Evolutionary conservation across 2,113 vertebrate genomes (phyloP).

Genomic region (Gopherus flavomarginatus): DNA sequence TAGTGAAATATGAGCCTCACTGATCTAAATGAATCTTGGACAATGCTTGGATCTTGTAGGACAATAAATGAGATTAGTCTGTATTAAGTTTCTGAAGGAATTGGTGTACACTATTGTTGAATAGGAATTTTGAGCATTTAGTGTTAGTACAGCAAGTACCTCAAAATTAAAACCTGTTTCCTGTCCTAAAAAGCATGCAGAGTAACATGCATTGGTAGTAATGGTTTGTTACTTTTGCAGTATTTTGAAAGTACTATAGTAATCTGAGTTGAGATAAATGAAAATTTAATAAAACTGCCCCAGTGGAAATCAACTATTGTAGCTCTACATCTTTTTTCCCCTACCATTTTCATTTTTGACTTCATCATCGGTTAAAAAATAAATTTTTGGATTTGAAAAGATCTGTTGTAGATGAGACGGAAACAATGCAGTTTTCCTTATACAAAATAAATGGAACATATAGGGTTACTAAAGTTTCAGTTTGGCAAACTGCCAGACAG

Average conservation of each 20-base stretch:
- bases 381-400: slow-evolving; percentile 12
- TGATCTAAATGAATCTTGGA: slow-evolving; percentile 43
- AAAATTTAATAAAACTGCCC: neutral
- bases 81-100: slow-evolving; percentile 34
- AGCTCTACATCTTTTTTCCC: neutral
- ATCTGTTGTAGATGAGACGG: neutral
- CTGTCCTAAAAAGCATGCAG: neutral
- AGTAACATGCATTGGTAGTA: neutral
- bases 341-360: slow-evolving; percentile 7
- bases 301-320: neutral
- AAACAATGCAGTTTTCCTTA: neutral
- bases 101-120: neutral
- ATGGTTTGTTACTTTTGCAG: neutral
- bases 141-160: slow-evolving; percentile 12
- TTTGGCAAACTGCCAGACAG: slow-evolving; percentile 58
- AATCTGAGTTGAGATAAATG: slow-evolving; percentile 4
- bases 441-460: slow-evolving; percentile 35
- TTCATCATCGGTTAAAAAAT: slow-evolving; percentile 3
- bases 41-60: slow-evolving; percentile 36
- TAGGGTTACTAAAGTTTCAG: slow-evolving; percentile 49
- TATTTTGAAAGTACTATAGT: neutral
- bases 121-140: slow-evolving; percentile 7
- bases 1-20: slow-evolving; percentile 61
- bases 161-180: slow-evolving; percentile 29
- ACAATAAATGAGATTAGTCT: slow-evolving; percentile 58